Evolutionary conservation across 2,797 vertebrate species (phyloP).

Genomic region (Caiman crocodilus): DNA sequence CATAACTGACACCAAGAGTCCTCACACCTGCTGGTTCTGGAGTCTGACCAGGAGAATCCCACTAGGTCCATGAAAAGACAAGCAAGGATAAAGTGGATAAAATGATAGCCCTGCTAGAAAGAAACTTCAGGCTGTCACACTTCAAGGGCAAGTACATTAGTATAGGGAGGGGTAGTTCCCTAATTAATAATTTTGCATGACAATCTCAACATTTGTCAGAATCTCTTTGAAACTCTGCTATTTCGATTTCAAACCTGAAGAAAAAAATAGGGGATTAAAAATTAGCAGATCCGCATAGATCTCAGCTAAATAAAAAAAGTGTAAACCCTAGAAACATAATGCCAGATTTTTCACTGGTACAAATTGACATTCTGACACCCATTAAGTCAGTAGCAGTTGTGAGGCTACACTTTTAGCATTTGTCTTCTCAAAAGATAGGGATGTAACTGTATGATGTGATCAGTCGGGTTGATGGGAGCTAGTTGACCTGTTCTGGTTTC

Average conservation of each 20-base stretch:
- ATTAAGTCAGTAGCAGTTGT: too few relatives aligned
- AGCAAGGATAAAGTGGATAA: neutral
- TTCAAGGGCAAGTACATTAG: neutral
- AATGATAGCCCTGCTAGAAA: neutral
- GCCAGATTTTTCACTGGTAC: neutral
- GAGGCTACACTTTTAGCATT: too few relatives aligned
- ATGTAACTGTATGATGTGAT: too few relatives aligned
- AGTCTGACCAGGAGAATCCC: neutral
- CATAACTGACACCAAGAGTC: neutral
- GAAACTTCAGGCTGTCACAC: neutral
- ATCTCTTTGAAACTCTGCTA: neutral
- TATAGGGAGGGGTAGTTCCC: neutral
- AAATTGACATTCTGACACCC: too few relatives aligned
- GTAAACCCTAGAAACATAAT: neutral
- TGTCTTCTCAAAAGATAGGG: too few relatives aligned
- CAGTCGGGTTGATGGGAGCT: too few relatives aligned
- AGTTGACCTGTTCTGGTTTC: too few relatives aligned
- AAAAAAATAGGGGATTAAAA: neutral
- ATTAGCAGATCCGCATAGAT: neutral
- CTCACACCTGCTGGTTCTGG: neutral
- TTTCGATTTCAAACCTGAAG: neutral
- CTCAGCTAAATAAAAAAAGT: neutral
- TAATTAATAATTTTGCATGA: neutral
- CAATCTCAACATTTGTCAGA: neutral
- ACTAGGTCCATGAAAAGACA: neutral